Evolutionary conservation across 2,113 vertebrate genomes (phyloP).

Genomic region (Meles meles): DNA sequence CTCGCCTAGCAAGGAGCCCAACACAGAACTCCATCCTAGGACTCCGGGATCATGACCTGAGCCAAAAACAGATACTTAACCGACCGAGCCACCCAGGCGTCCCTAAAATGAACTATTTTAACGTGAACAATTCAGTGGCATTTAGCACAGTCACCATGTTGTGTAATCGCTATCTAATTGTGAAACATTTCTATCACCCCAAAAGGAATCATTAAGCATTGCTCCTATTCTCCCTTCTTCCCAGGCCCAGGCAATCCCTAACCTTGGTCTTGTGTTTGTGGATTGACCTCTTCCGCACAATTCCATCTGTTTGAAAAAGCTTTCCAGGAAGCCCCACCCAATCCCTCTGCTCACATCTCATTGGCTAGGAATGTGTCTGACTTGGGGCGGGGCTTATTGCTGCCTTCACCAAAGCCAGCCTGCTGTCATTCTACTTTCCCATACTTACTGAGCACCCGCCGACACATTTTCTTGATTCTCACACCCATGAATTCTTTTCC

Average conservation of each 20-base stretch:
- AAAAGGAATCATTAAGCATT: not conserved
- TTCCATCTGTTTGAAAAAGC: not conserved
- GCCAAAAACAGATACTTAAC: not conserved
- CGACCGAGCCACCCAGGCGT: not conserved
- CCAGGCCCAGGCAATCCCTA: not conserved
- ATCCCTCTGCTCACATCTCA: not conserved
- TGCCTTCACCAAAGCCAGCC: not conserved
- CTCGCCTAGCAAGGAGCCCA: not conserved
- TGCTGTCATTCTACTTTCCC: not conserved
- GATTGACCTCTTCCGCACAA: not conserved
- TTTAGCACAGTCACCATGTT: not conserved
- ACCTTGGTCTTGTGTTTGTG: not conserved
- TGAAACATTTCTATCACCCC: not conserved
- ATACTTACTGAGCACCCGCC: not conserved
- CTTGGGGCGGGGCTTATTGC: not conserved
- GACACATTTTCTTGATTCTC: not conserved
- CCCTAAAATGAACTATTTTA: not conserved
- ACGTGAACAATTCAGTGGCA: not conserved
- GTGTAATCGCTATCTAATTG: not conserved
- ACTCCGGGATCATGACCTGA: not conserved
- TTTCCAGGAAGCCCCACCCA: not conserved
- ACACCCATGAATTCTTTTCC: not conserved
- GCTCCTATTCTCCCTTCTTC: too few relatives aligned
- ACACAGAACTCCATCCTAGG: not conserved
- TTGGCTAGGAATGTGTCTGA: not conserved